Base-by-base conservation (phyloP, 2,113 vertebrate species). In the Notarius lentiginosus region DNA sequence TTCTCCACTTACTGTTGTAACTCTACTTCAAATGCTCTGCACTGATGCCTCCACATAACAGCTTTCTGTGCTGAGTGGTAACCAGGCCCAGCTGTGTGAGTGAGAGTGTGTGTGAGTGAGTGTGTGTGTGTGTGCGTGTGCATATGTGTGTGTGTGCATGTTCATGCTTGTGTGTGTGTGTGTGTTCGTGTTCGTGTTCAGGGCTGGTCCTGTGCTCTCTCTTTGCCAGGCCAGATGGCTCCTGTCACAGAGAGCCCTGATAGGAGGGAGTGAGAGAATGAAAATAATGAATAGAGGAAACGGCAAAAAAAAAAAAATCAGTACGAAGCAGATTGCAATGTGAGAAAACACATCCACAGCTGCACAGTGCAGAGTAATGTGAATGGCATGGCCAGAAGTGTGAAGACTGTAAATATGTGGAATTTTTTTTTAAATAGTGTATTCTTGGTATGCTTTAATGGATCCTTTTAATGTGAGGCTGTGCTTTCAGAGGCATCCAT, bases 161-260 rank as follows among this genome's bases (percentile, higher is more conserved):
- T n/a, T n/a, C n/a, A n/a, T n/a, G n/a, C n/a, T n/a, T 63, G 82
- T 72, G 68, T 73, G 87, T 63, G 72, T 73, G 82, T 66, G 83
- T 82, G 65, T 55, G 84, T 88, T 84, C 76, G 85, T 63, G 87
- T 58, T 58, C 15, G 11, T 83, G 53, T 61, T 73, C 22, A 84
- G 85, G 84, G 82, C 82, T 66, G 89, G 77, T 86, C 60, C 77
- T 73, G 84, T 80, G 83, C 86, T 89, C 89, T 83, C 88, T 90
- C 88, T 81, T 79, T 86, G 81, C 49, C 84, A 89, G 83, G 92
- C 92, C 92, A 94, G 91, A 93, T 94, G 93, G 92, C 92, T 92
- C 76, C 87, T 87, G 90, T 92, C 92, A 89, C 82, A 87, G 87
- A 88, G 88, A 91, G 79, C 66, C 75, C 76, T 83, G 88, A 89